Percentiles rank a stretch among this genome's conserved stretches.
Evolutionary conservation across 30 jellyfish, hydroid and myxozoan genomes (phyloP).

Genomic region (Pelagia noctiluca): DNA sequence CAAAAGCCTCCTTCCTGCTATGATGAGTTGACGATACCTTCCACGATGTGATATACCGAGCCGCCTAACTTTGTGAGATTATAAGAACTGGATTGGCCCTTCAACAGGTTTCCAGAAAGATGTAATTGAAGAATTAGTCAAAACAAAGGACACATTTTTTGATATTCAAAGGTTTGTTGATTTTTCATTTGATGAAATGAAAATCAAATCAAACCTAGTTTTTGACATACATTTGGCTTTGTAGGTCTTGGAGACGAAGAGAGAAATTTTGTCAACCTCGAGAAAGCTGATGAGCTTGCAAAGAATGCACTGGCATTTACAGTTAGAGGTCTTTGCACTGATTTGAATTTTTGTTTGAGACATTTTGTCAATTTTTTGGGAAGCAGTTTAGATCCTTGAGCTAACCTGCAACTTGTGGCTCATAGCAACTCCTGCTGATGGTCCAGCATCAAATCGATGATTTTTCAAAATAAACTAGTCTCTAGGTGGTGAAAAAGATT

Average conservation of each 20-base stretch:
- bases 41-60: slow-evolving; percentile 14
- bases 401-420: slow-evolving; percentile 45
- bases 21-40: slow-evolving; percentile 17
- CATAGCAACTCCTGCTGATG: slow-evolving; percentile 22
- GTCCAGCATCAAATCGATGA: not conserved
- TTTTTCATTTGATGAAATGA: slow-evolving; percentile 17
- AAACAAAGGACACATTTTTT: not conserved
- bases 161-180: slow-evolving; percentile 7
- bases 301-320: too few relatives aligned
- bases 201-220: slow-evolving; percentile 35
- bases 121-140: slow-evolving; percentile 18
- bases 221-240: slow-evolving; percentile 2
- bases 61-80: slow-evolving; percentile 21
- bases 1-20: slow-evolving; percentile 19
- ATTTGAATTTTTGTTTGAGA: not conserved
- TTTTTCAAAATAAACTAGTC: not conserved
- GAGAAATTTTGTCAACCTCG: not conserved
- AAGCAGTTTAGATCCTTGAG: slow-evolving; percentile 36
- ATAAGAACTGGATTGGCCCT: slow-evolving; percentile 7
- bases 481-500: not conserved
- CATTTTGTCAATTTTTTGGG: slow-evolving; percentile 43
- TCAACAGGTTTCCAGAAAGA: slow-evolving; percentile 19
- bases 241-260: slow-evolving; percentile 1
- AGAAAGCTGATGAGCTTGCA: too few relatives aligned
- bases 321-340: slow-evolving; percentile 25